Conservation (phyloP, 2,113 vertebrate species). For the Colistium nudipinnis region DNA sequence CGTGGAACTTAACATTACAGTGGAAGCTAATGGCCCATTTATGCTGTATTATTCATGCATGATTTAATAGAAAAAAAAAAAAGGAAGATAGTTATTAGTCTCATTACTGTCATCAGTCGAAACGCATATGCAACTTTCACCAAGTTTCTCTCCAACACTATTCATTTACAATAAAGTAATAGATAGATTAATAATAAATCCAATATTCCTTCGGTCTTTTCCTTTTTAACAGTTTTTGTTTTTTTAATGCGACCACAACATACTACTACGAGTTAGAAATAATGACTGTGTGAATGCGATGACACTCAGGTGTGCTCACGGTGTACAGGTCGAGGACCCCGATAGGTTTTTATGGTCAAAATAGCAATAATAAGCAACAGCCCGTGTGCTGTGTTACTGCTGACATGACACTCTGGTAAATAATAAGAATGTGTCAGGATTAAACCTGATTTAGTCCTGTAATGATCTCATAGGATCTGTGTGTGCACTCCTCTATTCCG, state of each 20-base stretch:
- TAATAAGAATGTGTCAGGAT: constrained; percentile 77
- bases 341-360: constrained; percentile 51
- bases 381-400: constrained; percentile 56
- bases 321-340: constrained; percentile 40
- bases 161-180: too few species aligned
- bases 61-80: constrained; percentile 82
- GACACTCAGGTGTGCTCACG: constrained; percentile 12
- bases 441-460: constrained; percentile 70
- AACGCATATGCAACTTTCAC: constrained; percentile 55
- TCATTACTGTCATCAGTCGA: constrained; percentile 68
- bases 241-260: constrained; percentile 8
- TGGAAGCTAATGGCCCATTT: constrained; percentile 86
- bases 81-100: constrained; percentile 65
- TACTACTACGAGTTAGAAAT: background rate
- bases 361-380: constrained; percentile 66
- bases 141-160: background rate
- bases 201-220: background rate
- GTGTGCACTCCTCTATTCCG: constrained; percentile 37
- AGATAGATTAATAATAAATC: too few species aligned
- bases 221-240: constrained; percentile 17
- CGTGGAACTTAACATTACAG: constrained; percentile 87
- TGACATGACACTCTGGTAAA: constrained; percentile 65
- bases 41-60: constrained; percentile 85
- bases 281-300: constrained; percentile 19
- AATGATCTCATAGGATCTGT: constrained; percentile 66